Percentiles rank a stretch among this genome's conserved stretches.
phyloP scores from a whole-genome alignment of 2,797 vertebrate species.

The Premnoplex brunnescens region DNA sequence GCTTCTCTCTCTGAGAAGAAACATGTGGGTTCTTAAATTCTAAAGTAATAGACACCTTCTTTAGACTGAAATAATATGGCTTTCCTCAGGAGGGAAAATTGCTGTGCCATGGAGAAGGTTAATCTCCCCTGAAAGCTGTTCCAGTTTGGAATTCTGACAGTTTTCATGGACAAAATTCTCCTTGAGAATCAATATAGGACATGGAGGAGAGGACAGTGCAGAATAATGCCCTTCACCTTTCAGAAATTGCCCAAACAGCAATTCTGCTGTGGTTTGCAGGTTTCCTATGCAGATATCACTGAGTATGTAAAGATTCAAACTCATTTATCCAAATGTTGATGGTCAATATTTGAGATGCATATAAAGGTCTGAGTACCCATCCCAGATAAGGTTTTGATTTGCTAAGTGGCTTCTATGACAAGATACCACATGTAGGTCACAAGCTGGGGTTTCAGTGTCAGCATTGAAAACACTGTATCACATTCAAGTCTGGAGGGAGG shows the following conservation, averaged over 20 bases:
- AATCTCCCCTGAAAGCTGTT: constrained; percentile 47
- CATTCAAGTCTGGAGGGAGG: accelerated
- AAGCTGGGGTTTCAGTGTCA: background rate
- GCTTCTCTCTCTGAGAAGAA: constrained; percentile 64
- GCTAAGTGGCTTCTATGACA: background rate
- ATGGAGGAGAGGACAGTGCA: background rate
- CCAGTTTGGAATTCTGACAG: constrained; percentile 48
- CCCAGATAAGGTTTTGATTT: background rate
- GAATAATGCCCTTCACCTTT: background rate
- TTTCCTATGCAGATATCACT: background rate
- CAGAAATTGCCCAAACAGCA: background rate
- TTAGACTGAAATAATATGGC: constrained; percentile 60
- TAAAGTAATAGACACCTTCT: constrained; percentile 72
- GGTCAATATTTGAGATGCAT: background rate
- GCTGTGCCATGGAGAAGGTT: constrained; percentile 57
- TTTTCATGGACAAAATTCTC: constrained; percentile 45
- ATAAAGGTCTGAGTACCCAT: background rate
- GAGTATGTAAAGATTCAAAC: background rate
- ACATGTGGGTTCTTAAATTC: constrained; percentile 70
- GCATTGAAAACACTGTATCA: background rate
- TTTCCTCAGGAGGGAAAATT: constrained; percentile 68
- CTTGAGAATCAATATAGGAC: background rate
- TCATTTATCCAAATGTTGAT: background rate
- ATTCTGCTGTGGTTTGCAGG: background rate
- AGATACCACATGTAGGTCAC: accelerated